Percentiles rank a stretch among this genome's conserved stretches.
Evolutionary conservation across 2,888 invertebrate genomes (phyloP).

Genomic region (Acleris sparsana): DNA sequence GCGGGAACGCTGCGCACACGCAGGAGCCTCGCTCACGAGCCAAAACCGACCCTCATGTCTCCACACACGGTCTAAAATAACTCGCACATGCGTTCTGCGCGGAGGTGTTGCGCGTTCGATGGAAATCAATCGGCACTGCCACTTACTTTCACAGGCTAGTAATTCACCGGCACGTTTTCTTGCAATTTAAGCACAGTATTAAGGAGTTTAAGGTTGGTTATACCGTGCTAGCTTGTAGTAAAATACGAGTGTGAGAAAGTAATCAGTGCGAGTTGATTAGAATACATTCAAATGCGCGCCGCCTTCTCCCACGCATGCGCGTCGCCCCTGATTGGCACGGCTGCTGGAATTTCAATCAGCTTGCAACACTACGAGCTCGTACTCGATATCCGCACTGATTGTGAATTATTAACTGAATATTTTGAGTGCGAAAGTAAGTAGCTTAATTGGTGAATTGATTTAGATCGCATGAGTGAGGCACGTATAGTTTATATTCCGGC

Average conservation of each 20-base stretch:
- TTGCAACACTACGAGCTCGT: not conserved
- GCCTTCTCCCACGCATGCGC: conserved; percentile 38
- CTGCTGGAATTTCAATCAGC: conserved; percentile 8
- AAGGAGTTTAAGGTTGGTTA: no score
- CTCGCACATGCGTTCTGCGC: not conserved
- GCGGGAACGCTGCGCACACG: conserved; percentile 7
- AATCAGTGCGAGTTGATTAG: conserved; percentile 34
- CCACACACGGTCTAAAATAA: not conserved
- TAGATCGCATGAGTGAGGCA: no score
- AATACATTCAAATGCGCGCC: conserved; percentile 43
- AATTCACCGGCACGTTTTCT: no score
- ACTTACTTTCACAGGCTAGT: not conserved
- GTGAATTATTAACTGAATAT: no score
- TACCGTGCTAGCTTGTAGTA: no score
- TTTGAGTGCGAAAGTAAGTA: no score
- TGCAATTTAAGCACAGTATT: no score
- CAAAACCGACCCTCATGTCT: not conserved
- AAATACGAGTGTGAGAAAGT: not conserved
- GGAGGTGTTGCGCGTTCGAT: conserved; percentile 44
- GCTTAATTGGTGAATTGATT: no score
- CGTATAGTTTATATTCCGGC: no score
- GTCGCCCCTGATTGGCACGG: conserved; percentile 1
- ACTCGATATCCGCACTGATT: no score
- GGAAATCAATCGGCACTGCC: conserved; percentile 45
- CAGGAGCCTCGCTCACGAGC: not conserved